These are phyloP conservation scores for Reticulitermes speratus DNA, from an alignment of 1,140 invertebrate genomes.

Conservation along the genomic window DNA sequence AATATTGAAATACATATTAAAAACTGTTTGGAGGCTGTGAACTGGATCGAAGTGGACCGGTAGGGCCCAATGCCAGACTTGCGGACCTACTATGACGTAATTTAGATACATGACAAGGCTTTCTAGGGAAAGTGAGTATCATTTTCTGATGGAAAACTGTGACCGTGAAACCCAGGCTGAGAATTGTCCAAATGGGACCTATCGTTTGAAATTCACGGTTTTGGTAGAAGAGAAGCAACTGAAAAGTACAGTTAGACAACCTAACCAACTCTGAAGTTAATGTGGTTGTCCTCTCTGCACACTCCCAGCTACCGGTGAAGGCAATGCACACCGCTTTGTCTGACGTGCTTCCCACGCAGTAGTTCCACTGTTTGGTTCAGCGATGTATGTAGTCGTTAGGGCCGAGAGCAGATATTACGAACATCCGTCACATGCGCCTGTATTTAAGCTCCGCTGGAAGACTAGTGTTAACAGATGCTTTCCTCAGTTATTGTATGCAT, in stretches of 20 bases:
- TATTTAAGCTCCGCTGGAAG: too few species aligned
- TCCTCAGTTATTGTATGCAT: too few species aligned
- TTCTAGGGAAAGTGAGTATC: too few species aligned
- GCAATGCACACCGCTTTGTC: background rate
- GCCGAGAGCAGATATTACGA: background rate
- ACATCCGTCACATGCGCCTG: background rate
- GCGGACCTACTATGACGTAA: too few species aligned
- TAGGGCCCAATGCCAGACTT: too few species aligned
- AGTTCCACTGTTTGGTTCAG: background rate
- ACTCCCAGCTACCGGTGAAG: background rate
- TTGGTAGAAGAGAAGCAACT: background rate
- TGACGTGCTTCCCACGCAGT: background rate
- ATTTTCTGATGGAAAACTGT: background rate
- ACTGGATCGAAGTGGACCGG: too few species aligned
- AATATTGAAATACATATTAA: too few species aligned
- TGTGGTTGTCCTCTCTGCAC: background rate
- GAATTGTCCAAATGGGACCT: background rate
- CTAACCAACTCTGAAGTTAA: background rate
- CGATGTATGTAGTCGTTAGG: background rate
- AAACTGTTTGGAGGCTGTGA: too few species aligned
- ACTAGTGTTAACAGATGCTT: too few species aligned
- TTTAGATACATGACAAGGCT: too few species aligned
- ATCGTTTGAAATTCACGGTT: background rate
- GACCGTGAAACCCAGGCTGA: background rate
- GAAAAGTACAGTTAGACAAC: background rate